phyloP scores from a whole-genome alignment of 2,797 vertebrate genomes.

The Myotis planiceps region DNA sequence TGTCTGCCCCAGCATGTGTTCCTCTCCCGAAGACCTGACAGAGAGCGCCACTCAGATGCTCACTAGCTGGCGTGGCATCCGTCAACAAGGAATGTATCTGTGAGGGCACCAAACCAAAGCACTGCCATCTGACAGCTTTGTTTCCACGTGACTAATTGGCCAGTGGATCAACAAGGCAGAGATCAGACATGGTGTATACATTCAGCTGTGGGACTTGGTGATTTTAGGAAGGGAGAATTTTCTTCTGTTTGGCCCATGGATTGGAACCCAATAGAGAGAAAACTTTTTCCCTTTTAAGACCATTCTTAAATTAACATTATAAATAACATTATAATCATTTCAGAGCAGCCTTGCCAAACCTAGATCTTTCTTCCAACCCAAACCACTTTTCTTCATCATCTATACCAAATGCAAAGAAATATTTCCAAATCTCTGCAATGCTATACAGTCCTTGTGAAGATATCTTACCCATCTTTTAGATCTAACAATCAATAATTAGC shows the following conservation, averaged over 20 bases:
- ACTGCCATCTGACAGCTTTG: slow-evolving; percentile 34
- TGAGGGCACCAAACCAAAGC: slow-evolving; percentile 34
- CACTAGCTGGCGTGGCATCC: not conserved
- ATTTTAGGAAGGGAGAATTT: not conserved
- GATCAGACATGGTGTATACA: not conserved
- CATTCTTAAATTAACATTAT: slow-evolving; percentile 36
- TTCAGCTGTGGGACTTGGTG: not conserved
- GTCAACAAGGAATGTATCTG: slow-evolving; percentile 44
- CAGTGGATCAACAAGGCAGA: slow-evolving; percentile 23
- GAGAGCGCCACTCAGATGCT: slow-evolving; percentile 17
- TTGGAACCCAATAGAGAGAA: not conserved
- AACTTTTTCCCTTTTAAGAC: not conserved
- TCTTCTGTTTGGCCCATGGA: not conserved
- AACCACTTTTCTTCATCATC: not conserved
- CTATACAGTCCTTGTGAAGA: not conserved
- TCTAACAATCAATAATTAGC: not conserved
- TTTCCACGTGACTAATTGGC: slow-evolving; percentile 16
- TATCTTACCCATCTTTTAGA: not conserved
- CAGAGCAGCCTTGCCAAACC: not conserved
- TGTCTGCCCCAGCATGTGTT: not conserved
- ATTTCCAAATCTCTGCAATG: not conserved
- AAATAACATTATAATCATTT: slow-evolving; percentile 6
- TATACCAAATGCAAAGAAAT: not conserved
- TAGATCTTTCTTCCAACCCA: not conserved
- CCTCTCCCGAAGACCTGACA: not conserved